Base-by-base conservation (phyloP, 2,113 vertebrate species). In the Pterocles burchelli region DNA sequence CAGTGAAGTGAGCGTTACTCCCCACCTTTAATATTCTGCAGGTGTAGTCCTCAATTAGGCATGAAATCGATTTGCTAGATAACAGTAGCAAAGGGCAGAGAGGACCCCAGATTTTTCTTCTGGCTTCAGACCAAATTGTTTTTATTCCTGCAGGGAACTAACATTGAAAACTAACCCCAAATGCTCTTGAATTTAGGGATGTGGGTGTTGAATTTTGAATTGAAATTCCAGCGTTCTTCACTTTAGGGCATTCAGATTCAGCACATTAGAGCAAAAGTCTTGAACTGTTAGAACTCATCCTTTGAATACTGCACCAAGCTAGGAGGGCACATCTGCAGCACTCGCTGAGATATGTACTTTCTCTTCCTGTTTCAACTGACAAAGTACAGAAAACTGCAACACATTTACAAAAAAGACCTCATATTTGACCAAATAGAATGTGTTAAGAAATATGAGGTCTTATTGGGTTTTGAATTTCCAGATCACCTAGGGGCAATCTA, bases 221-320 rank as follows among this genome's bases (percentile, higher is more conserved):
- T 63, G 2, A 89, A 89, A 93, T 88, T 87, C 80, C 34, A 58
- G 48, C 41, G 57, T 87, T 91, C 62, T 89, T 92, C 46, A 85
- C 89, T 95, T 91, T 41, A 87, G 93, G 91, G 89, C 74, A 89
- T 94, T 95, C 59, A 93, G 54, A 88, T 92, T 93, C 91, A 95
- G 80, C 87, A 85, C 41, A 93, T 91, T 89, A 96, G 87, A 94
- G 85, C 66, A 89, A 82, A 96, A 93, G 62, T 48, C 70, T 90
- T 73, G 87, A 95, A 85, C 91, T 96, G 96, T 93, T 95, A 95
- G 81, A 46, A 85, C 87, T 89, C 31, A 95, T 96, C 63, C 89
- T 89, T 94, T 76, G 70, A 91, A 92, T 73, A 76, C 24, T 88
- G 25, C 31, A 84, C 70, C 49, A 85, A 76, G 48, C 67, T 62